phyloP scores from a whole-genome alignment of 2,113 vertebrate genomes.

The Orycteropus afer region DNA sequence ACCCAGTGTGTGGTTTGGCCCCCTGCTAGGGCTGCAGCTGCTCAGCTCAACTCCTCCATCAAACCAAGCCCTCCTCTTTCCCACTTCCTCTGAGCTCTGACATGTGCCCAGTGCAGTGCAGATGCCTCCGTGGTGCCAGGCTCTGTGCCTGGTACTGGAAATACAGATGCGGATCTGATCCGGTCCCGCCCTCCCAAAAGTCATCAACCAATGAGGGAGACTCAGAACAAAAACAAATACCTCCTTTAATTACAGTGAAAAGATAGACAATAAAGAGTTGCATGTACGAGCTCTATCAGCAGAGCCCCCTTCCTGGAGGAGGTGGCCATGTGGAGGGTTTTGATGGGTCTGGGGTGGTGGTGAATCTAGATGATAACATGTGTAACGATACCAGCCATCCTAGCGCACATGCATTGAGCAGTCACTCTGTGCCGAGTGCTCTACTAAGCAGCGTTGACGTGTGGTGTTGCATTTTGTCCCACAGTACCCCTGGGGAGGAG shows the following conservation, averaged over 20 bases:
- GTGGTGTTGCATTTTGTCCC: neutral
- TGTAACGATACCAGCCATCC: neutral
- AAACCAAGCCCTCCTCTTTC: neutral
- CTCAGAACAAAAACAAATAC: neutral
- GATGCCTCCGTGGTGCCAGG: neutral
- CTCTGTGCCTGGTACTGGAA: neutral
- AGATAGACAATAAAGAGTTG: no score
- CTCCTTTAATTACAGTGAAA: neutral
- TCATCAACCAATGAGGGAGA: neutral
- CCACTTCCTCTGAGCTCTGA: neutral
- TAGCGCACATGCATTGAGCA: neutral
- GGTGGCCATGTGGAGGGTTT: neutral
- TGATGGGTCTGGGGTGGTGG: no score
- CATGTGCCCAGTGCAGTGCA: neutral
- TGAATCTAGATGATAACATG: neutral
- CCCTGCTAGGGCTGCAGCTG: neutral
- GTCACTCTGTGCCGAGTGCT: neutral
- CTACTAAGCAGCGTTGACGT: neutral
- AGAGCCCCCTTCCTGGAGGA: neutral
- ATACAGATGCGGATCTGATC: neutral
- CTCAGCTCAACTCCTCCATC: neutral
- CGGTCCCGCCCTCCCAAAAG: neutral
- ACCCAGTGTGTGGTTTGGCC: neutral
- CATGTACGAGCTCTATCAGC: neutral
- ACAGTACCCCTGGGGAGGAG: neutral